Evolutionary conservation across 2,797 vertebrate species (phyloP).

Genomic region (Anabacerthia variegaticeps): DNA sequence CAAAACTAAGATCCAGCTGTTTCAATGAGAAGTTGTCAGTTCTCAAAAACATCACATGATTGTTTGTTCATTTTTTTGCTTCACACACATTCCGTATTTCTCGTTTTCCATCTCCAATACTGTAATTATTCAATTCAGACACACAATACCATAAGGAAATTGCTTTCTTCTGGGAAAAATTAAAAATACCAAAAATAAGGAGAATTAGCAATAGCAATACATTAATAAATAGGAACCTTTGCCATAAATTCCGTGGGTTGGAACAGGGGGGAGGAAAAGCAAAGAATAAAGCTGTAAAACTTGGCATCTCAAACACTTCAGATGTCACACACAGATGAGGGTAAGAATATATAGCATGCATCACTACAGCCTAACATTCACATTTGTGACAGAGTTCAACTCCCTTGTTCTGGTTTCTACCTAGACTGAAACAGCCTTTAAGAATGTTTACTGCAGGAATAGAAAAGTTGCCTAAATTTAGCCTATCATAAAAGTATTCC

Average conservation of each 20-base stretch:
- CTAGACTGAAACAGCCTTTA: not conserved
- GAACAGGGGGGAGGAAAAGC: not conserved
- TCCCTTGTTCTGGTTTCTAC: not conserved
- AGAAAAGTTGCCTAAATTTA: not conserved
- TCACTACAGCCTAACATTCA: not conserved
- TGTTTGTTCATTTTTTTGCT: not conserved
- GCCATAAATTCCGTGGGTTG: not conserved
- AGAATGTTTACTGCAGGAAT: not conserved
- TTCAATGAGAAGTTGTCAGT: not conserved
- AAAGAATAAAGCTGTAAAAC: not conserved
- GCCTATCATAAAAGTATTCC: not conserved
- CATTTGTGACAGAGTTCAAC: not conserved
- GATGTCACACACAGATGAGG: not conserved
- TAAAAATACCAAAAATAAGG: not conserved
- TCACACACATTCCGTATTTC: not conserved
- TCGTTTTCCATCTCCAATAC: not conserved
- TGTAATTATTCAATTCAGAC: not conserved
- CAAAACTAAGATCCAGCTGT: not conserved
- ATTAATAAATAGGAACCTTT: not conserved
- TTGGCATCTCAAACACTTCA: not conserved
- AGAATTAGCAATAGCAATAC: not conserved
- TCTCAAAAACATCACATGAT: fast-evolving
- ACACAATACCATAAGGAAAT: not conserved
- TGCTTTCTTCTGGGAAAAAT: not conserved
- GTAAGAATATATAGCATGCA: not conserved